Evolutionary conservation across 2,113 vertebrate species (phyloP), one percentile per base, ranked within the genome.

Genomic region (Eretmochelys imbricata): DNA sequence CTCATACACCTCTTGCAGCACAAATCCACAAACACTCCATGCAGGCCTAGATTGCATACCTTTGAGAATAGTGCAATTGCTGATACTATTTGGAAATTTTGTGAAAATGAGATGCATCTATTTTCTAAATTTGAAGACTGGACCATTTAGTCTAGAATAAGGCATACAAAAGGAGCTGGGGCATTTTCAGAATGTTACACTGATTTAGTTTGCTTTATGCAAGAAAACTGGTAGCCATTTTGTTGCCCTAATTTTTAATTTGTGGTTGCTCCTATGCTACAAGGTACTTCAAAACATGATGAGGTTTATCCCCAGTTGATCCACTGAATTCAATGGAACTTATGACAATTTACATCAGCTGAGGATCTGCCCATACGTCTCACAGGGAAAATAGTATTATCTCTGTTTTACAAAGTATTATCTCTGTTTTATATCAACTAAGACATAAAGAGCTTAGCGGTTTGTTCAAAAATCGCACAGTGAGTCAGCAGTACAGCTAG

Each of bases 391-490:
- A 53, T 76, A 2, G 42, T 78, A 86, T 46, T 87, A 35, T 88
- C 93, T 85, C 31, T 0, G 54, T 78, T 80, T 84, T 49, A 55
- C 19, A 72, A 91, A 81, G 65, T 78, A 86, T 46, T 87, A 35
- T 88, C 93, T 85, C 31, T 0, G 54, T 78, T 80, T 84, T 49
- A n/a, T n/a, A 38, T 25, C 11, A 88, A 46, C n/a, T 84, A 85
- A 91, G 85, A 91, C 85, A 82, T 80, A 90, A 51, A 87, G n/a
- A 19, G 91, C 57, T 35, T 80, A 54, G 3, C 51, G 24, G 93
- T 93, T 93, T 89, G 42, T 55, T n/a, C 91, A 46, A 93, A 93
- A 89, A 94, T 85, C 59, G 84, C 31, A 87, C 4, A 94, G 19
- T 51, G 75, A 93, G 42, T 94, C 80, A 91, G 82, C 54, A 87